Evolutionary conservation across 2,113 vertebrate species (phyloP).

Genomic region (Platycercus adscitus): DNA sequence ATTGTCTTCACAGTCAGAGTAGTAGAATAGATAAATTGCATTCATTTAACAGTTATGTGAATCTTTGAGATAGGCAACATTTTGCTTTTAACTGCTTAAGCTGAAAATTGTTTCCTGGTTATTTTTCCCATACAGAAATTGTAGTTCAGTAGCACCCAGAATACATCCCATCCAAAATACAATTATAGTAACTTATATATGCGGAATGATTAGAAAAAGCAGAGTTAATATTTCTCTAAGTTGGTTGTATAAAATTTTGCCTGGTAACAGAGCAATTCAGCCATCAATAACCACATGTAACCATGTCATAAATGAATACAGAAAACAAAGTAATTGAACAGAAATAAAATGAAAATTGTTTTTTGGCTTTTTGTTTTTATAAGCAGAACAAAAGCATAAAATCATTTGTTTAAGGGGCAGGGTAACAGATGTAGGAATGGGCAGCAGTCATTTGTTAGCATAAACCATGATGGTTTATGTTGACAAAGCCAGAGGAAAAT

Average conservation of each 20-base stretch:
- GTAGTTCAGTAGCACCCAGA: neutral
- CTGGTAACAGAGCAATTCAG: neutral
- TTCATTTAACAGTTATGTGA: neutral
- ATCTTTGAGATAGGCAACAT: neutral
- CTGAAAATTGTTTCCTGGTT: neutral
- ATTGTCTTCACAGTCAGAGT: neutral
- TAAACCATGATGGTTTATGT: neutral
- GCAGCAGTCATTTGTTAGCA: slow-evolving; percentile 57
- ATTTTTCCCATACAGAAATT: neutral
- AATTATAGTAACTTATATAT: neutral
- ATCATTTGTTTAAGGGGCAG: neutral
- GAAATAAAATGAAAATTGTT: neutral
- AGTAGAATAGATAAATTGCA: neutral
- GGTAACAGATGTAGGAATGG: slow-evolving; percentile 37
- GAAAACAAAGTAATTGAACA: neutral
- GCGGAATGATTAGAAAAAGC: neutral
- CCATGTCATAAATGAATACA: neutral
- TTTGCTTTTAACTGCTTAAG: neutral
- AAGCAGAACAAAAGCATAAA: neutral
- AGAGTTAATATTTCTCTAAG: slow-evolving; percentile 20
- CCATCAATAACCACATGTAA: neutral
- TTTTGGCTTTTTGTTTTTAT: neutral
- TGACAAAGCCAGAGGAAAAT: slow-evolving; percentile 28
- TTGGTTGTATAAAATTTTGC: neutral
- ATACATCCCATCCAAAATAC: neutral